These are phyloP conservation scores for Hypocryptadius cinnamomeus DNA, from an alignment of 2,113 vertebrate genomes.

Conservation along the genomic window DNA sequence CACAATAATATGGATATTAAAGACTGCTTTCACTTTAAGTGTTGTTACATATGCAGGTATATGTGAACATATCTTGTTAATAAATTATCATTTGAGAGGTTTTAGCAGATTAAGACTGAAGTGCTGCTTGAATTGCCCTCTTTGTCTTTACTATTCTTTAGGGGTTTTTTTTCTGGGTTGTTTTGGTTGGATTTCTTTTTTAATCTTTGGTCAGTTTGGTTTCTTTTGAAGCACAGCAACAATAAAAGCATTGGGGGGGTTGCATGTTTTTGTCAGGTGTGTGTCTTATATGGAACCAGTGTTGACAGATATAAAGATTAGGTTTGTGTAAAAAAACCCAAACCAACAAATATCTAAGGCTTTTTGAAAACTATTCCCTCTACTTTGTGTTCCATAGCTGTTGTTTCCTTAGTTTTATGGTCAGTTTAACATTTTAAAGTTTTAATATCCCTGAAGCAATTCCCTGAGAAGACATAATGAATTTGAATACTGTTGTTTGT, in stretches of 20 bases:
- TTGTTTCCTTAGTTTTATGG: slow-evolving; percentile 3
- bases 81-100: slow-evolving; percentile 21
- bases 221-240: slow-evolving; percentile 36
- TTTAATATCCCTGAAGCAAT: background rate
- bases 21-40: slow-evolving; percentile 42
- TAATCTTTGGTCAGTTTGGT: slow-evolving; percentile 9
- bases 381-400: slow-evolving; percentile 18
- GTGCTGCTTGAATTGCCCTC: slow-evolving; percentile 20
- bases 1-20: background rate
- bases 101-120: slow-evolving; percentile 27
- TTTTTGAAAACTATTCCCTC: background rate
- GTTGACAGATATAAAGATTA: background rate
- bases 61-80: slow-evolving; percentile 41
- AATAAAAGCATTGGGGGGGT: slow-evolving; percentile 4
- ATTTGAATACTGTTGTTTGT: background rate
- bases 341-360: background rate
- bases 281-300: slow-evolving; percentile 36
- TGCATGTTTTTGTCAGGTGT: slow-evolving; percentile 52
- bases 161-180: background rate
- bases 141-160: slow-evolving; percentile 4
- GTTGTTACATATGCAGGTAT: slow-evolving; percentile 9
- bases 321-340: background rate
- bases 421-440: background rate
- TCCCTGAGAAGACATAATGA: background rate
- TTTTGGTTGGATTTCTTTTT: background rate